A percentile compares a stretch with the other conserved stretches of the same genome.
Conservation (phyloP, 2,888 invertebrate species). For the Amiota communis region DNA sequence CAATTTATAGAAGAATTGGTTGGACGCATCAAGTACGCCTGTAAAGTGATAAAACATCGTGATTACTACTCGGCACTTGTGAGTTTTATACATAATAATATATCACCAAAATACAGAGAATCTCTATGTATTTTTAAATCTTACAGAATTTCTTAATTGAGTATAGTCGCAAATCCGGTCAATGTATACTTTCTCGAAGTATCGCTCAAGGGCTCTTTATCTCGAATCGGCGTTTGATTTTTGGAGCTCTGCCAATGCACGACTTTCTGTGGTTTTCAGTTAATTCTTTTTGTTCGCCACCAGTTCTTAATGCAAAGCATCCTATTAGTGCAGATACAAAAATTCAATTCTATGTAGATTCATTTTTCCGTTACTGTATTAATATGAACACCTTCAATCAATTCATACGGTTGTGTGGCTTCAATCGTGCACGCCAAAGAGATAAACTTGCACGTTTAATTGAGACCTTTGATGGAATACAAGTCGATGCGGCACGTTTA, state of each 20-base stretch:
- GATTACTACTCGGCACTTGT: constrained; percentile 89
- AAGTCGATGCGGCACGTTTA: constrained; percentile 91
- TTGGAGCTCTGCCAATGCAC: constrained; percentile 76
- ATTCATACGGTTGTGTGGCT: constrained; percentile 91
- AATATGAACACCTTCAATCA: constrained; percentile 86
- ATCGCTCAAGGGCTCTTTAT: constrained; percentile 88
- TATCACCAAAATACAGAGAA: not conserved
- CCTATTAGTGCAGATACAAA: constrained; percentile 74
- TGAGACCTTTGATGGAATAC: constrained; percentile 87
- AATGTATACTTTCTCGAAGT: constrained; percentile 94
- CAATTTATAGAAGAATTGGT: constrained; percentile 89
- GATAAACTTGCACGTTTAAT: constrained; percentile 92
- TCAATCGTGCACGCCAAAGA: constrained; percentile 94
- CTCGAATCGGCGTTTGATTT: constrained; percentile 69
- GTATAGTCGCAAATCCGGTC: constrained; percentile 87
- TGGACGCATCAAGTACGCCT: constrained; percentile 85
- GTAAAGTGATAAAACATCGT: constrained; percentile 84
- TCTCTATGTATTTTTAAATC: not conserved
- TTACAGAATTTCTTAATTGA: constrained; percentile 92
- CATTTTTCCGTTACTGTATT: constrained; percentile 86
- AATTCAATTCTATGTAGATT: constrained; percentile 90
- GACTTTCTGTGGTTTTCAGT: constrained; percentile 91
- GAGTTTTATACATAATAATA: constrained; percentile 52
- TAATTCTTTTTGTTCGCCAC: constrained; percentile 90
- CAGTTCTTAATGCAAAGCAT: constrained; percentile 85